These are phyloP conservation scores for Dichetophora obliterata DNA, from an alignment of 2,888 invertebrate species.

Conservation along the genomic window DNA sequence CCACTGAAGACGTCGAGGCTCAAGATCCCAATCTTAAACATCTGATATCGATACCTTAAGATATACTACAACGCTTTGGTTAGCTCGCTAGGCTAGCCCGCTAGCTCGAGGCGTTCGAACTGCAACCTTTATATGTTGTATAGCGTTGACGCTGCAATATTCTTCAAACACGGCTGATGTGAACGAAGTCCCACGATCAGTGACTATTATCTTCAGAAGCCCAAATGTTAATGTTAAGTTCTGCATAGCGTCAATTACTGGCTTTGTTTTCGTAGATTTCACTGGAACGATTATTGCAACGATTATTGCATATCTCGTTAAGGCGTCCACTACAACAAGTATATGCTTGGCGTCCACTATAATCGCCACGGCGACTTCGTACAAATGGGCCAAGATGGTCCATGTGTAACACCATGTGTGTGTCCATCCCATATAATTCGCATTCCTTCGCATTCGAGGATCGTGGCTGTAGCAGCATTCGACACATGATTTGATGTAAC, in stretches of 20 bases:
- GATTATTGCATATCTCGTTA: conserved; percentile 13
- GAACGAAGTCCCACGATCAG: conserved; percentile 42
- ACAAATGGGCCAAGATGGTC: background rate
- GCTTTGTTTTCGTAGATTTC: conserved; percentile 40
- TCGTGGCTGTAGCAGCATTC: no score
- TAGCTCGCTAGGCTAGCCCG: conserved; percentile 41
- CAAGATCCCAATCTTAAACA: no score
- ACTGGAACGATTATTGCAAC: conserved; percentile 21
- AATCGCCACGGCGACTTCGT: no score
- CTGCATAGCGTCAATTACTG: conserved; percentile 44
- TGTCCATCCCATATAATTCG: no score
- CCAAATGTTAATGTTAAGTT: conserved; percentile 44
- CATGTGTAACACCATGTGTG: no score
- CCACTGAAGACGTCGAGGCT: conserved; percentile 41
- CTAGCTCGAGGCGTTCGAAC: conserved; percentile 44
- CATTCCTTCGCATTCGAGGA: no score
- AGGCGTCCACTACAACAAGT: background rate
- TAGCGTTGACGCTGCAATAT: conserved; percentile 29
- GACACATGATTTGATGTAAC: no score
- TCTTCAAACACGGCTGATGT: conserved; percentile 33
- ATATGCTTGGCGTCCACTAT: background rate
- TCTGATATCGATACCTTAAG: conserved; percentile 42
- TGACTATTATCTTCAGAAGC: conserved; percentile 32
- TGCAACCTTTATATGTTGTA: conserved; percentile 45
- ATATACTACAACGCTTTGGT: conserved; percentile 32